Conservation (phyloP, 1,140 invertebrate genomes). For the Calephelis virginiensis region DNA sequence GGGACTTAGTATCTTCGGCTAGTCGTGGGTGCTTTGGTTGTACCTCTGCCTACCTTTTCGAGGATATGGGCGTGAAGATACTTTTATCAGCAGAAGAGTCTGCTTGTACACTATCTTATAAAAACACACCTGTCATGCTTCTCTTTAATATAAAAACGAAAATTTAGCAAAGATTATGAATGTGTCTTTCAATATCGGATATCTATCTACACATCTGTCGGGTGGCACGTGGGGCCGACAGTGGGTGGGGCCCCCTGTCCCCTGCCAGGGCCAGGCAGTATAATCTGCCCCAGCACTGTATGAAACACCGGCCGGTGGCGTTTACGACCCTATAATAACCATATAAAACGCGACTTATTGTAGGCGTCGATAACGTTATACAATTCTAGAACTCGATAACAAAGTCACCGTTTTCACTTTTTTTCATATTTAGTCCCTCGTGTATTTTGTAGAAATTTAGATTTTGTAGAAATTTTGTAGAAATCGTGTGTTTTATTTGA, state of each 20-base stretch:
- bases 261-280: slow-evolving; percentile 58
- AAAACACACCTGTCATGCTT: slow-evolving; percentile 1
- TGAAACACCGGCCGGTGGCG: slow-evolving; percentile 74
- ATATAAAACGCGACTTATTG: slow-evolving; percentile 77
- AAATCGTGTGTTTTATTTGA: too few species aligned
- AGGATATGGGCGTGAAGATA: too few species aligned
- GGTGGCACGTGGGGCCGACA: slow-evolving; percentile 63
- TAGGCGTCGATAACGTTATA: slow-evolving; percentile 74
- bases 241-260: slow-evolving; percentile 45
- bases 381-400: slow-evolving; percentile 7
- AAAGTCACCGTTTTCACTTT: not conserved
- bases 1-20: too few species aligned
- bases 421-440: too few species aligned
- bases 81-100: too few species aligned
- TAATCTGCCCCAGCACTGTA: slow-evolving; percentile 72
- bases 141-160: slow-evolving; percentile 68
- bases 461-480: too few species aligned
- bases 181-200: slow-evolving; percentile 75
- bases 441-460: too few species aligned
- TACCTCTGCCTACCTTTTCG: too few species aligned
- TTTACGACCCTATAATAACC: slow-evolving; percentile 77
- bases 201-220: slow-evolving; percentile 71
- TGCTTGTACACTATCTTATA: not conserved
- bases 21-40: too few species aligned
- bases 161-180: slow-evolving; percentile 73